phyloP scores from a whole-genome alignment of 2,113 vertebrate species.

The Hippoglossus stenolepis region DNA sequence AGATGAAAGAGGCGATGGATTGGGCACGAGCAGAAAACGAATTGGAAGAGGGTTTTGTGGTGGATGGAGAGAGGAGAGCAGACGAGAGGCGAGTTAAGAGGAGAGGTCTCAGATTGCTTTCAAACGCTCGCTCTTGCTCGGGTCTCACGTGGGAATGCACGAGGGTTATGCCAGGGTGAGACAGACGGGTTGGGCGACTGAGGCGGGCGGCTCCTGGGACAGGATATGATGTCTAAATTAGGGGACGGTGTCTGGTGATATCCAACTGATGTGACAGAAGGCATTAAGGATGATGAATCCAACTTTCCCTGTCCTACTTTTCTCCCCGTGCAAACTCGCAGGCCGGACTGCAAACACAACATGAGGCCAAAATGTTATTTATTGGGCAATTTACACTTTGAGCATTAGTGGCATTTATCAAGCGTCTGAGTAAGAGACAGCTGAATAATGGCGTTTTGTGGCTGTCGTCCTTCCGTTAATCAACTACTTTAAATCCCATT shows the following conservation, averaged over 20 bases:
- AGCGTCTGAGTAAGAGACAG: constrained; percentile 26
- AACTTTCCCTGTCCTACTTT: constrained; percentile 68
- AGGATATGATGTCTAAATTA: constrained; percentile 72
- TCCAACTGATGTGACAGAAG: constrained; percentile 68
- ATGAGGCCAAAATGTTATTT: constrained; percentile 54
- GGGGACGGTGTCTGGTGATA: constrained; percentile 51
- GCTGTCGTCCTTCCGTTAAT: constrained; percentile 59
- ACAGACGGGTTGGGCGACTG: constrained; percentile 39
- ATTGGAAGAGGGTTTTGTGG: not conserved
- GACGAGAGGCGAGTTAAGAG: constrained; percentile 22
- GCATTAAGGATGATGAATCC: constrained; percentile 67
- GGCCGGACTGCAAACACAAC: constrained; percentile 29
- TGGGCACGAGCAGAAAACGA: constrained; percentile 13
- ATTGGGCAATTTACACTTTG: constrained; percentile 56
- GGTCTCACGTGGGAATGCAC: constrained; percentile 18
- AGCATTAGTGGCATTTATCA: constrained; percentile 49
- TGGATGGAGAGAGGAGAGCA: constrained; percentile 5
- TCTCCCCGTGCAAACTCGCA: constrained; percentile 47
- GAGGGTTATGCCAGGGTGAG: constrained; percentile 53
- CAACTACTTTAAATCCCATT: constrained; percentile 66
- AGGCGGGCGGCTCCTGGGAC: constrained; percentile 55
- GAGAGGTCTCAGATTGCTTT: constrained; percentile 41
- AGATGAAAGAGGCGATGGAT: constrained; percentile 29
- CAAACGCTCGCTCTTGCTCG: constrained; percentile 17
- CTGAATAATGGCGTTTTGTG: constrained; percentile 53